Evolutionary conservation across 2,113 vertebrate species (phyloP).

Genomic region (Panurus biarmicus): DNA sequence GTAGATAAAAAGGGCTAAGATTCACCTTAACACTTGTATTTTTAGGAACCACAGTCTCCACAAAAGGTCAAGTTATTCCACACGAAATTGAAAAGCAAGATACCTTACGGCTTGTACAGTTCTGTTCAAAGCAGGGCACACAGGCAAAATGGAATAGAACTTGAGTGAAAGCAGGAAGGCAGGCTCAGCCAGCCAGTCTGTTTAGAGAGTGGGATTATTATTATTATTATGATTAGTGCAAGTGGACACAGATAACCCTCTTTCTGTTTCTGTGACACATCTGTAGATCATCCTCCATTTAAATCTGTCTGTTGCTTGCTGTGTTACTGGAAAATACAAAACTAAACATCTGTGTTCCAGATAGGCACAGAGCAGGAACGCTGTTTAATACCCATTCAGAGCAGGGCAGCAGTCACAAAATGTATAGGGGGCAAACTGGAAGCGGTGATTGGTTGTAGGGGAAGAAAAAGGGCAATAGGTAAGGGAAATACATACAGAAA

Average conservation of each 20-base stretch:
- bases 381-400: neutral
- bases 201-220: slow-evolving; percentile 28
- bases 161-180: neutral
- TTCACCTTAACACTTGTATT: neutral
- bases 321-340: neutral
- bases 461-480: neutral
- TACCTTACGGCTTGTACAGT: neutral
- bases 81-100: neutral
- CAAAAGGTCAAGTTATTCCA: neutral
- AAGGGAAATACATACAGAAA: neutral
- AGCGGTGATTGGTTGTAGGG: neutral
- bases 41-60: neutral
- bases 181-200: neutral
- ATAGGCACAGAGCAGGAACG: neutral
- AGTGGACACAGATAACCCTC: slow-evolving; percentile 40
- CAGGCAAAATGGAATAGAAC: neutral
- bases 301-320: slow-evolving; percentile 34
- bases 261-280: slow-evolving; percentile 27
- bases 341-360: neutral
- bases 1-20: neutral
- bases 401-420: neutral
- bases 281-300: slow-evolving; percentile 25
- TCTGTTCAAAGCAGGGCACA: neutral
- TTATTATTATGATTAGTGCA: neutral
- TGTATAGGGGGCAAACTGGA: neutral